phyloP scores from a whole-genome alignment of 2,797 vertebrate species.

The Apogon hyalosoma region DNA sequence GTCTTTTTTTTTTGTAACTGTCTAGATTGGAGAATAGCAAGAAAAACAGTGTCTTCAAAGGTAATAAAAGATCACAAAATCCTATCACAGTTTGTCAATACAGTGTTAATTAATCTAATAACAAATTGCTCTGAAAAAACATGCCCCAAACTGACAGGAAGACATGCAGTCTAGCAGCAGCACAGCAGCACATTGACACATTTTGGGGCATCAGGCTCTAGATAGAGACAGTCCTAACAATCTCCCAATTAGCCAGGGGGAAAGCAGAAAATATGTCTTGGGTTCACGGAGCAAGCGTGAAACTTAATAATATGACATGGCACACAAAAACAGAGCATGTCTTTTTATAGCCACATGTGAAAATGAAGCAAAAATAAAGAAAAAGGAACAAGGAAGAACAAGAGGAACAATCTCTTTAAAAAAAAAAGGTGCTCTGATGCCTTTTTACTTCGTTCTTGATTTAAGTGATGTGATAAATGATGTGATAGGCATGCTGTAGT shows the following conservation, averaged over 20 bases:
- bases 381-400: constrained; percentile 27
- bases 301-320: constrained; percentile 71
- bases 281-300: constrained; percentile 66
- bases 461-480: constrained; percentile 38
- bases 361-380: constrained; percentile 43
- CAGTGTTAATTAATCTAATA: constrained; percentile 80
- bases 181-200: constrained; percentile 65
- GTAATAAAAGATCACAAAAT: constrained; percentile 58
- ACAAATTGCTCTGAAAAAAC: constrained; percentile 59
- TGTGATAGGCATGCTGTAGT: constrained; percentile 13
- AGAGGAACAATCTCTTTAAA: constrained; percentile 7
- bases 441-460: constrained; percentile 28
- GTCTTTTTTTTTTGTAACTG: constrained; percentile 32
- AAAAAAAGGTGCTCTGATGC: constrained; percentile 10
- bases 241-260: constrained; percentile 71
- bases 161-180: constrained; percentile 51
- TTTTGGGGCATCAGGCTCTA: constrained; percentile 54
- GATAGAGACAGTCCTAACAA: constrained; percentile 63
- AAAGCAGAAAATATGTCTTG: constrained; percentile 64
- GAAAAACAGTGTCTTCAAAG: constrained; percentile 38
- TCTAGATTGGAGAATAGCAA: constrained; percentile 39
- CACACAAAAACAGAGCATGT: constrained; percentile 60
- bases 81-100: constrained; percentile 72
- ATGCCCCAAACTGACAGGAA: constrained; percentile 53
- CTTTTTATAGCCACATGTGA: constrained; percentile 65